These are phyloP conservation scores for Apteryx owenii DNA, from an alignment of 2,113 vertebrate genomes.

Conservation along the genomic window DNA sequence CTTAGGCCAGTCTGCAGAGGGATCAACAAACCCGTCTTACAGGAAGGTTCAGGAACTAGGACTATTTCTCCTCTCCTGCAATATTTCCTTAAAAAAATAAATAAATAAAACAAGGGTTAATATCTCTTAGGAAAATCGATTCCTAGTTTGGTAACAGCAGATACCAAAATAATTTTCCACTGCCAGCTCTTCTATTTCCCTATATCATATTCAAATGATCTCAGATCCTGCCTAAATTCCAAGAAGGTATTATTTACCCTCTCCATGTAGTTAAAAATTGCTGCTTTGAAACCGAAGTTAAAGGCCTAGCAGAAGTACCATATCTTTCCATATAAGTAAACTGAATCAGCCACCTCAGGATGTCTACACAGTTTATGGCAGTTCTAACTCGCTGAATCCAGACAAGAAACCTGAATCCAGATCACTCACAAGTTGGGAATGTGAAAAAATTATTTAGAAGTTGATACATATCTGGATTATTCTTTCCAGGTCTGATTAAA, in stretches of 20 bases:
- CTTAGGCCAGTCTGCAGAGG: background rate
- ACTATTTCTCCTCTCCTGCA: background rate
- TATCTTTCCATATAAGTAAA: background rate
- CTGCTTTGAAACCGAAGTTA: background rate
- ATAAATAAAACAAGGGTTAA: background rate
- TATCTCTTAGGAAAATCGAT: background rate
- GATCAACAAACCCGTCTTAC: background rate
- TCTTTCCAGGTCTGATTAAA: conserved; percentile 13
- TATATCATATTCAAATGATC: background rate
- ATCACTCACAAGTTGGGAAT: background rate
- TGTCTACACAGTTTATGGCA: background rate
- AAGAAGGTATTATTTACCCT: background rate
- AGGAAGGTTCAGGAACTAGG: background rate
- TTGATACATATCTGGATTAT: conserved; percentile 18
- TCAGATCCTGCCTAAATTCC: background rate
- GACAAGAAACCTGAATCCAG: background rate
- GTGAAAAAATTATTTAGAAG: background rate
- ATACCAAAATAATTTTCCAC: background rate
- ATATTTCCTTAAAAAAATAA: background rate
- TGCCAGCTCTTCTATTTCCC: background rate
- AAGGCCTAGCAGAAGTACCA: background rate
- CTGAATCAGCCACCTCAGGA: background rate
- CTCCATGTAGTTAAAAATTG: background rate
- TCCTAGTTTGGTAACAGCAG: background rate
- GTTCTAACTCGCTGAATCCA: background rate